Conservation (phyloP, 2,888 invertebrate genomes). For the Pegoplata infirma region DNA sequence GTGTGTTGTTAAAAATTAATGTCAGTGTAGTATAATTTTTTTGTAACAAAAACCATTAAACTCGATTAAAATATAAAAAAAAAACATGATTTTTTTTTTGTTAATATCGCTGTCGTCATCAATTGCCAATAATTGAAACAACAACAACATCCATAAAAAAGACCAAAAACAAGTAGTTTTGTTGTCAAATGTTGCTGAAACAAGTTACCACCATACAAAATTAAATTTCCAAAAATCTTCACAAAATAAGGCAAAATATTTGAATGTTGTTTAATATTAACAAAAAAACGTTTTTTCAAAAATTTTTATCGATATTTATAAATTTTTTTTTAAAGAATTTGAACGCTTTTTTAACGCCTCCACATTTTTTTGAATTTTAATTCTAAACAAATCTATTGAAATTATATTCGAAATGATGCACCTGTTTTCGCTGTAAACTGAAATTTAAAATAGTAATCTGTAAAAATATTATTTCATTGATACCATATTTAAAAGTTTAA, state of each 20-base stretch:
- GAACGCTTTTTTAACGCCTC: slow-evolving; percentile 32
- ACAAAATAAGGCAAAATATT: slow-evolving; percentile 53
- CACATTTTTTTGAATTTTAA: slow-evolving; percentile 16
- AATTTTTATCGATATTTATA: not conserved
- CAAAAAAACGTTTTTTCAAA: slow-evolving; percentile 2
- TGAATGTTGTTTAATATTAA: slow-evolving; percentile 26
- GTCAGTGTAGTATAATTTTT: slow-evolving; percentile 1
- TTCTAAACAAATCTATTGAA: not conserved
- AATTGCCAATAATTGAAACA: slow-evolving; percentile 50
- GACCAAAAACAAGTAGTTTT: slow-evolving; percentile 39
- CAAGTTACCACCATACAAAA: slow-evolving; percentile 49
- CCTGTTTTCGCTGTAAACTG: slow-evolving; percentile 34
- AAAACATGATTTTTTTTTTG: slow-evolving; percentile 6
- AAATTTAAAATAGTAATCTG: slow-evolving; percentile 35
- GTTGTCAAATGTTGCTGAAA: slow-evolving; percentile 47
- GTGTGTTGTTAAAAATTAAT: too few species aligned
- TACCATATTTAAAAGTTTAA: slow-evolving; percentile 24
- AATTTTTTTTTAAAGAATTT: slow-evolving; percentile 2
- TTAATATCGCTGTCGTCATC: slow-evolving; percentile 47
- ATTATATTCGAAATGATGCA: slow-evolving; percentile 50
- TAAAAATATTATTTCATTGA: slow-evolving; percentile 42
- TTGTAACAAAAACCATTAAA: slow-evolving; percentile 43
- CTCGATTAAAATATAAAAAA: not conserved
- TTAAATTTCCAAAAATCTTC: slow-evolving; percentile 14
- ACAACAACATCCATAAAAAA: too few species aligned